Percentiles rank a stretch among this genome's conserved stretches.
Evolutionary conservation across 2,113 vertebrate species (phyloP).

Genomic region (Corythornis madagascariensis): DNA sequence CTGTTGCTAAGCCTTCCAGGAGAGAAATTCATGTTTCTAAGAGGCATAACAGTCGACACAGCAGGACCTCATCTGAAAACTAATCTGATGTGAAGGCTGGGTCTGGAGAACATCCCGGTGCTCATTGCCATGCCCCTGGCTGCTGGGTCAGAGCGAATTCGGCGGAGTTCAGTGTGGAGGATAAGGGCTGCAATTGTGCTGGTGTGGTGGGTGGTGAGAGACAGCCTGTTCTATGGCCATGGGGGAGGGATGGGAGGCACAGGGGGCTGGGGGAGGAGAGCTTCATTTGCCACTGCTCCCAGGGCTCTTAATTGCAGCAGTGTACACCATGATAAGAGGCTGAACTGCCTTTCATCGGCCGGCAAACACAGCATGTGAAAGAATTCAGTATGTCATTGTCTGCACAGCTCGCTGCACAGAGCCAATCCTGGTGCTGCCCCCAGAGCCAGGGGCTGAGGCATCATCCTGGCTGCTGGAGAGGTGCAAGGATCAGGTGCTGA

Average conservation of each 20-base stretch:
- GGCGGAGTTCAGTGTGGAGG: fast-evolving
- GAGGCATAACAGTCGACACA: not conserved
- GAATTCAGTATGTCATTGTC: not conserved
- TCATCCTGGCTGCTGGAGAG: not conserved
- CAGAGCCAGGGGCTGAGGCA: not conserved
- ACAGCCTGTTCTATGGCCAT: not conserved
- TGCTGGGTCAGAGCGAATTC: not conserved
- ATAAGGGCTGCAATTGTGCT: constrained; percentile 43
- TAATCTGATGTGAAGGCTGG: constrained; percentile 38
- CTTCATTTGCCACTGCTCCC: not conserved
- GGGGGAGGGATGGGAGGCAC: not conserved
- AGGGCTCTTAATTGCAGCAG: constrained; percentile 49
- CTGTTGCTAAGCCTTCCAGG: constrained; percentile 16
- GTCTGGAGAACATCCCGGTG: not conserved
- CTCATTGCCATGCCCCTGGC: not conserved
- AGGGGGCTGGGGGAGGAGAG: not conserved
- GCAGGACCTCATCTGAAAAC: constrained; percentile 17
- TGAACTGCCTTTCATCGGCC: constrained; percentile 32
- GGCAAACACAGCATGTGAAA: constrained; percentile 41
- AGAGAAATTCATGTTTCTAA: not conserved
- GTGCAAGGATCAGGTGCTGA: not conserved
- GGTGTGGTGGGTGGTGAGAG: constrained; percentile 16
- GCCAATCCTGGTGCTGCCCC: not conserved
- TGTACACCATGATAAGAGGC: not conserved
- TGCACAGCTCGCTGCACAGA: not conserved